These are phyloP conservation scores for Schrankia costaestrigalis DNA, from an alignment of 2,888 invertebrate genomes.

Conservation along the genomic window DNA sequence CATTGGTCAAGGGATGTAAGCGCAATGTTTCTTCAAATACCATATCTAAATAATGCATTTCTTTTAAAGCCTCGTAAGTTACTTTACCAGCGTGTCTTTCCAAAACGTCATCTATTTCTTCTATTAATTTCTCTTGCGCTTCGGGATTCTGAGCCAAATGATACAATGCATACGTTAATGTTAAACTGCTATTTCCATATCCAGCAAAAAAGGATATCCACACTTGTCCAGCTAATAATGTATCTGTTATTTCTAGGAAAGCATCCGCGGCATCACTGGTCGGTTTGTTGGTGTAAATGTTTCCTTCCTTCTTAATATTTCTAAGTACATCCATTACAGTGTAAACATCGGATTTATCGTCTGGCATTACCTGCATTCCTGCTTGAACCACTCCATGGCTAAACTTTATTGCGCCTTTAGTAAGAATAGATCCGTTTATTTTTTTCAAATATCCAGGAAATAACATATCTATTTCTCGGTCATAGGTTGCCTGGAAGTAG, in stretches of 20 bases:
- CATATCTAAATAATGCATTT: conserved; percentile 61
- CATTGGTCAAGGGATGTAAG: conserved; percentile 63
- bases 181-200: conserved; percentile 61
- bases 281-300: conserved; percentile 6
- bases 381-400: conserved; percentile 29
- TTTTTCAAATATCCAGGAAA: conserved; percentile 32
- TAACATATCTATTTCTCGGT: conserved; percentile 36
- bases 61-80: conserved; percentile 54
- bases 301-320: conserved; percentile 19
- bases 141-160: conserved; percentile 56
- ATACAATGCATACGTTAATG: conserved; percentile 51
- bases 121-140: conserved; percentile 48
- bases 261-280: not conserved
- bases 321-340: conserved; percentile 36
- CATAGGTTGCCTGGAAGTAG: conserved; percentile 24
- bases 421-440: conserved; percentile 30
- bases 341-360: conserved; percentile 10
- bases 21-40: conserved; percentile 47
- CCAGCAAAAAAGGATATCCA: conserved; percentile 66
- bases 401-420: conserved; percentile 24
- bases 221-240: conserved; percentile 54
- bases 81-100: conserved; percentile 44
- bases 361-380: conserved; percentile 15
- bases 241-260: conserved; percentile 38
- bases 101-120: conserved; percentile 49